These are phyloP conservation scores for Chrysogorgia sp. DNA, from an alignment of 92 coral and sea anemone species.

Conservation along the genomic window DNA sequence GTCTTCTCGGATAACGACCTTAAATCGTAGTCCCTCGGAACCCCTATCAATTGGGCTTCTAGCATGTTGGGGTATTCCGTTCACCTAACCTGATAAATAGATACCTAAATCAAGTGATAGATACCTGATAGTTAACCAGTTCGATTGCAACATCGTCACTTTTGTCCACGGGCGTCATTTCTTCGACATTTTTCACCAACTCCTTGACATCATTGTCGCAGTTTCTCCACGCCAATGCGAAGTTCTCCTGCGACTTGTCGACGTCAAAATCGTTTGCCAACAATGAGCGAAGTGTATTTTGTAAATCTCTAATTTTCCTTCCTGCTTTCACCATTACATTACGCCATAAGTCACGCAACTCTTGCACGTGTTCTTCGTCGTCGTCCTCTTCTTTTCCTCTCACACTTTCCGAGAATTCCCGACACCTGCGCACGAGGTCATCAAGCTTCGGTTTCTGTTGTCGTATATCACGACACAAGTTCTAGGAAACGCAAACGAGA, in stretches of 20 bases:
- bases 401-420: conserved; percentile 33
- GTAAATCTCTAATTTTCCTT: conserved; percentile 30
- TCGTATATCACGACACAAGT: conserved; percentile 49
- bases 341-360: conserved; percentile 38
- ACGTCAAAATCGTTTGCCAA: background rate
- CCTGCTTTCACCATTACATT: conserved; percentile 31
- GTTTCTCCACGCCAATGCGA: background rate
- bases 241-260: conserved; percentile 2
- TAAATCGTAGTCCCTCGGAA: no score
- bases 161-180: background rate
- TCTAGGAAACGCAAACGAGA: conserved; percentile 20
- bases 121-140: conserved; percentile 25
- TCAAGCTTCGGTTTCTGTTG: conserved; percentile 52
- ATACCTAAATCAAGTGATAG: no score
- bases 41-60: no score
- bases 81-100: no score
- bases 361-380: conserved; percentile 18
- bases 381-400: background rate
- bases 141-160: conserved; percentile 4
- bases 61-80: no score
- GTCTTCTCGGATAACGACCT: no score
- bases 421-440: conserved; percentile 34
- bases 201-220: conserved; percentile 6
- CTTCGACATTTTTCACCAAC: conserved; percentile 22
- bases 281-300: conserved; percentile 1